Evolutionary conservation across 2,888 invertebrate genomes (phyloP).

Genomic region (Omphaloscelis lunosa): DNA sequence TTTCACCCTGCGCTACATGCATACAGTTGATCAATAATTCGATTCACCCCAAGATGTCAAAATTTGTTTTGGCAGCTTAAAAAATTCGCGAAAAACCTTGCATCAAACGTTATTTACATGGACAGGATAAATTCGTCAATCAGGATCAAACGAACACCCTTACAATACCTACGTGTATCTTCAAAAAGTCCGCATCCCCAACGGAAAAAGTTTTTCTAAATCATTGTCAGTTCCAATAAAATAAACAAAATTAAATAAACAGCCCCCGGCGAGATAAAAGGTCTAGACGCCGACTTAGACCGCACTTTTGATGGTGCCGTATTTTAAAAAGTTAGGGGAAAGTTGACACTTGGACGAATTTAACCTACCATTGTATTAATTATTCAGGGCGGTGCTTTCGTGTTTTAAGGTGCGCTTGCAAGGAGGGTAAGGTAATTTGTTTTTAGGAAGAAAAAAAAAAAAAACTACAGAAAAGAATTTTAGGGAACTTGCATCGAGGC

Average conservation of each 20-base stretch:
- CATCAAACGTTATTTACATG: constrained; percentile 81
- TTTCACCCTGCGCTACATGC: constrained; percentile 69
- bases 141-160: constrained; percentile 84
- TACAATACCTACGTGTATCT: constrained; percentile 68
- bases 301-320: constrained; percentile 89
- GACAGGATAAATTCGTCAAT: constrained; percentile 86
- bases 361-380: constrained; percentile 91
- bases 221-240: constrained; percentile 89
- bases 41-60: constrained; percentile 79
- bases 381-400: constrained; percentile 89
- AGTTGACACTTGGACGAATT: constrained; percentile 90
- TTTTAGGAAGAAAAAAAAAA: constrained; percentile 83
- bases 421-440: constrained; percentile 87
- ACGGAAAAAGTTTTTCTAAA: constrained; percentile 82
- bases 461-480: constrained; percentile 84
- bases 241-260: constrained; percentile 89
- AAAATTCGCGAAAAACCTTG: constrained; percentile 73
- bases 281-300: constrained; percentile 86
- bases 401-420: constrained; percentile 87
- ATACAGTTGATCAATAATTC: constrained; percentile 77
- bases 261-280: constrained; percentile 87
- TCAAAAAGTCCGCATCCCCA: constrained; percentile 74
- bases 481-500: constrained; percentile 83
- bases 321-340: constrained; percentile 89
- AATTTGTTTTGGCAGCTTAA: constrained; percentile 82